Conservation (phyloP, 2,797 vertebrate species). For the Novumbra hubbsi region DNA sequence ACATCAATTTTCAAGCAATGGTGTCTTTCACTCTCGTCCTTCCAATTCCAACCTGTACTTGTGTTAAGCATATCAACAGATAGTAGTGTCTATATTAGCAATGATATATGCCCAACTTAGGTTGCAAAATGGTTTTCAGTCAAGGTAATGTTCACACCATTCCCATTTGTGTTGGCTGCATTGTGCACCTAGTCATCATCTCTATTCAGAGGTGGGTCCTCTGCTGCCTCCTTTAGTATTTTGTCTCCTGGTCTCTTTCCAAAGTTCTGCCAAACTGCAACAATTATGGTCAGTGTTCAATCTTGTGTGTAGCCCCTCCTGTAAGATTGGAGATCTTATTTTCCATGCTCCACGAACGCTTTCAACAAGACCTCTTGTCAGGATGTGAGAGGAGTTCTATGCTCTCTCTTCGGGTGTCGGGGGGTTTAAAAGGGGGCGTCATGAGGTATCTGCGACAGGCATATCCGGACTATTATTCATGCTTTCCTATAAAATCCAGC, state of each 20-base stretch:
- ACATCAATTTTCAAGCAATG: no score
- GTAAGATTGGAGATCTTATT: neutral
- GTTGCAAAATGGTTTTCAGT: slow-evolving; percentile 18
- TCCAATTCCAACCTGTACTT: neutral
- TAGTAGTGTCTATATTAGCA: neutral
- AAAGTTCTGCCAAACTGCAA: slow-evolving; percentile 6
- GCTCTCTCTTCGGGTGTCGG: neutral
- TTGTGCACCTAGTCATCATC: neutral
- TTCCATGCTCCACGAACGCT: neutral
- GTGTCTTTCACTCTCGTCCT: no score
- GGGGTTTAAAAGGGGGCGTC: neutral
- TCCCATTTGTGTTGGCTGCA: slow-evolving; percentile 10
- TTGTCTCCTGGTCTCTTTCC: slow-evolving; percentile 8
- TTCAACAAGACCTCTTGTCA: neutral
- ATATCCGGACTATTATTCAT: neutral
- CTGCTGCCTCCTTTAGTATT: neutral
- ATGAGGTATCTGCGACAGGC: neutral
- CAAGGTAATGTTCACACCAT: slow-evolving; percentile 9
- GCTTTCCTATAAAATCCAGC: neutral
- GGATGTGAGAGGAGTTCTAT: neutral
- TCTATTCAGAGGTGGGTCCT: neutral
- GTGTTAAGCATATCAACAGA: neutral
- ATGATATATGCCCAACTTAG: neutral
- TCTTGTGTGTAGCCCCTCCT: neutral
- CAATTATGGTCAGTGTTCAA: neutral